These are phyloP conservation scores for Ceratothoa steindachneri DNA, from an alignment of 2,888 invertebrate species.

Conservation along the genomic window DNA sequence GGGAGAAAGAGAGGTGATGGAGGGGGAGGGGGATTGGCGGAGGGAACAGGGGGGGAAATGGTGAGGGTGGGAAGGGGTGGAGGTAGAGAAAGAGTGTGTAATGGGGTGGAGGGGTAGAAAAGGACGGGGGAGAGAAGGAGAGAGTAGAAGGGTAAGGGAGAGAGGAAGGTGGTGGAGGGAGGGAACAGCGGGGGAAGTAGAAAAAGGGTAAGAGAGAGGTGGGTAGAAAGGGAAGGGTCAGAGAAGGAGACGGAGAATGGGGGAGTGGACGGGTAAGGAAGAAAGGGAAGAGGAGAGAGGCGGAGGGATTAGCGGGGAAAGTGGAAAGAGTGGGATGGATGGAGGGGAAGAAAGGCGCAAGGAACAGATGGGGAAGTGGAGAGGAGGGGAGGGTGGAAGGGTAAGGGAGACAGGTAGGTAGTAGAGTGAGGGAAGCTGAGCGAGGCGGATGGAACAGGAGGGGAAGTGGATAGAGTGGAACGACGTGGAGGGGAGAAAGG, in stretches of 20 bases:
- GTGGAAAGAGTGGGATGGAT: background rate
- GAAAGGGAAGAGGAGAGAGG: background rate
- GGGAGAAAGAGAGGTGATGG: background rate
- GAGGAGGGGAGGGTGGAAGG: too few relatives aligned
- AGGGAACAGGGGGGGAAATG: background rate
- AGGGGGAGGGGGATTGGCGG: background rate
- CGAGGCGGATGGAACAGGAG: background rate
- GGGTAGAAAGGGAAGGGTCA: background rate
- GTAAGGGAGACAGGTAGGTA: background rate
- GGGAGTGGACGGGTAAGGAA: background rate
- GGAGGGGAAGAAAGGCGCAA: background rate
- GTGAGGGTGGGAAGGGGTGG: background rate
- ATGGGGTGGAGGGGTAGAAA: background rate
- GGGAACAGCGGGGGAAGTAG: too few relatives aligned
- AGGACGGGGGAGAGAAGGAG: background rate
- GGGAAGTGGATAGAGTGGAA: background rate
- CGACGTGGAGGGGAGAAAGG: background rate
- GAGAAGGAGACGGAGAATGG: background rate
- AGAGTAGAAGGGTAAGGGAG: too few relatives aligned
- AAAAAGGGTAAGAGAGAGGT: background rate
- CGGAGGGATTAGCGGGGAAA: background rate
- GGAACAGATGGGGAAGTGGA: background rate
- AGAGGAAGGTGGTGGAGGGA: background rate
- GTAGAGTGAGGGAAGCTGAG: background rate
- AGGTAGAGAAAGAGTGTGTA: background rate